Evolutionary conservation across 2,888 invertebrate genomes (phyloP), one percentile per base, ranked within the genome.

Genomic region (Idaea straminata): DNA sequence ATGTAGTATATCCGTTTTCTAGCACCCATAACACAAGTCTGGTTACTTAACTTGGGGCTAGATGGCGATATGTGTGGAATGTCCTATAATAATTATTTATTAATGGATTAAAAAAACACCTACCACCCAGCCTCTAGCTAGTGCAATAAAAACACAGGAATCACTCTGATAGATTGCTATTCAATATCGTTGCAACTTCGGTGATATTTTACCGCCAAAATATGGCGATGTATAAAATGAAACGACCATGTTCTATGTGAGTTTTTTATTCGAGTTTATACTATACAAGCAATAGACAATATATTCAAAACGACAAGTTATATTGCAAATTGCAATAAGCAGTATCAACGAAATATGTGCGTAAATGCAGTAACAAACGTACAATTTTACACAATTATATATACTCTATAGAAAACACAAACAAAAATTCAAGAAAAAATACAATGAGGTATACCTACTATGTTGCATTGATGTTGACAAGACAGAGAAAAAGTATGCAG

Each of bases 261-360:
- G 38, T 10, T 57, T 63, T 70, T 67, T 72, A 74, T 68, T 74
- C 64, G 69, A 72, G 69, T 81, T 80, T 74, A 76, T 85, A 88
- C 84, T 10, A 16, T 16, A 86, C 77, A 87, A 87, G 87, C 87
- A 84, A 78, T 79, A 83, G 78, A 83, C 77, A 83, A 86, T 84
- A 83, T 57, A 70, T 71, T 82, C 76, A 66, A 88, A 85, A 83
- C 77, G 78, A 84, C 78, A 7, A 47, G 47, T 7, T 47, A 47
- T 13, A 13, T 13, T 47, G 13, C 84, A 86, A 77, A 84, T 84
- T 84, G 88, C 88, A 86, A 85, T 77, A 87, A 81, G 84, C 83
- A 78, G 81, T 74, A 74, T 79, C 74, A 81, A 82, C 77, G 83
- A 70, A 70, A 72, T 78, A 78, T 74, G 72, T 70, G 79, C 76